A percentile compares a stretch with the other conserved stretches of the same genome.
phyloP scores from a whole-genome alignment of 1,140 invertebrate species.

The Drosophila tani region DNA sequence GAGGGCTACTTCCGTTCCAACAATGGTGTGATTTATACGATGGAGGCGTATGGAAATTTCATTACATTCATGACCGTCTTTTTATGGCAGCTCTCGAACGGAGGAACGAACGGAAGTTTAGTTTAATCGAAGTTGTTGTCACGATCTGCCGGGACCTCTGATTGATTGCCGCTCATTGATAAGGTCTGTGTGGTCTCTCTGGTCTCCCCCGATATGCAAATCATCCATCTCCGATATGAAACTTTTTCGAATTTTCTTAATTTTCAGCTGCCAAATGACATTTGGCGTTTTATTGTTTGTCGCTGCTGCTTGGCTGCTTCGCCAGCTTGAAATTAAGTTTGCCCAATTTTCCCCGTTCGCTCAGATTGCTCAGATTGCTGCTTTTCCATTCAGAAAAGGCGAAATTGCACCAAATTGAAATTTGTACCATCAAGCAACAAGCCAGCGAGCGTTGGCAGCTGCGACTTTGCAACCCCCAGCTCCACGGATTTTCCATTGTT shows the following conservation, averaged over 20 bases:
- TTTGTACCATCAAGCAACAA: conserved; percentile 51
- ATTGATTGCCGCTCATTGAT: conserved; percentile 76
- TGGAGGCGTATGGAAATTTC: conserved; percentile 62
- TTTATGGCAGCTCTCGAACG: conserved; percentile 45
- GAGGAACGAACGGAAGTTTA: conserved; percentile 66
- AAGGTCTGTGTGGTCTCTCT: conserved; percentile 20
- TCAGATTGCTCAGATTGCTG: conserved; percentile 8
- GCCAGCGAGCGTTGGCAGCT: conserved; percentile 46
- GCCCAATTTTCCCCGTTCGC: conserved; percentile 6
- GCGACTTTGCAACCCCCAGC: conserved; percentile 36
- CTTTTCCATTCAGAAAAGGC: conserved; percentile 11
- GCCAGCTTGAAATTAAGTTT: conserved; percentile 40
- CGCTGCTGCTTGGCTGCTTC: conserved; percentile 33
- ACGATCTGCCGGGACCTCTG: conserved; percentile 61
- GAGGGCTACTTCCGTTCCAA: conserved; percentile 71
- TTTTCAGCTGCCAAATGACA: conserved; percentile 70
- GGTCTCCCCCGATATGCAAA: conserved; percentile 56
- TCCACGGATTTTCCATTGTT: conserved; percentile 28
- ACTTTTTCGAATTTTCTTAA: conserved; percentile 51
- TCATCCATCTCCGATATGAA: conserved; percentile 8
- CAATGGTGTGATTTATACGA: conserved; percentile 79
- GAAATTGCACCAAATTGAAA: conserved; percentile 66
- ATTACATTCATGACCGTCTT: conserved; percentile 57
- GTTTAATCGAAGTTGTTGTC: conserved; percentile 79
- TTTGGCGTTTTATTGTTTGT: conserved; percentile 62